Percentiles rank a stretch among this genome's conserved stretches.
Conservation (phyloP, 2,113 vertebrate species). For the Poecilia latipinna region DNA sequence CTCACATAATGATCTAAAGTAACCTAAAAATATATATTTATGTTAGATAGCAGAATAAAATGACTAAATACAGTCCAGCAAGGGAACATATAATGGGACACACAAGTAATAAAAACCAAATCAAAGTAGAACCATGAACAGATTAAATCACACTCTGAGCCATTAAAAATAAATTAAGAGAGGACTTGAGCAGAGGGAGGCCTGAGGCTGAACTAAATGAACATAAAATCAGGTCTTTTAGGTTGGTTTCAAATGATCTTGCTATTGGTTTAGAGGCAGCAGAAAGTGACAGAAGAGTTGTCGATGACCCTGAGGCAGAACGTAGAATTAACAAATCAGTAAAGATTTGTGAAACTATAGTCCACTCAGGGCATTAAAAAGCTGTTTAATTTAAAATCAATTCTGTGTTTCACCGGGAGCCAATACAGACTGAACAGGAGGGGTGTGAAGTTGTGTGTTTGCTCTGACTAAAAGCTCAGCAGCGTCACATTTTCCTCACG, state of each 20-base stretch:
- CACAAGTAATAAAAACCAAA: background rate
- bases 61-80: background rate
- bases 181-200: background rate
- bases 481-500: background rate
- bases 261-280: background rate
- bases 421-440: background rate
- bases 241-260: background rate
- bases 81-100: background rate
- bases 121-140: background rate
- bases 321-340: background rate
- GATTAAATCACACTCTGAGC: background rate
- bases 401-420: background rate
- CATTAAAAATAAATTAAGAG: background rate
- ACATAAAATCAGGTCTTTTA: background rate
- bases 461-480: background rate
- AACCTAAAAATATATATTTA: background rate
- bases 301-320: background rate
- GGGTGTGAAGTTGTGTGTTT: background rate
- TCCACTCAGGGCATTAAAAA: background rate
- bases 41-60: background rate
- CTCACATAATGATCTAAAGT: background rate
- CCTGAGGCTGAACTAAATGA: background rate
- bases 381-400: background rate
- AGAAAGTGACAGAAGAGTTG: background rate
- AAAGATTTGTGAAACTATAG: background rate